Evolutionary conservation across 2,888 invertebrate species (phyloP).

Genomic region (Ennomos fuscantarius): DNA sequence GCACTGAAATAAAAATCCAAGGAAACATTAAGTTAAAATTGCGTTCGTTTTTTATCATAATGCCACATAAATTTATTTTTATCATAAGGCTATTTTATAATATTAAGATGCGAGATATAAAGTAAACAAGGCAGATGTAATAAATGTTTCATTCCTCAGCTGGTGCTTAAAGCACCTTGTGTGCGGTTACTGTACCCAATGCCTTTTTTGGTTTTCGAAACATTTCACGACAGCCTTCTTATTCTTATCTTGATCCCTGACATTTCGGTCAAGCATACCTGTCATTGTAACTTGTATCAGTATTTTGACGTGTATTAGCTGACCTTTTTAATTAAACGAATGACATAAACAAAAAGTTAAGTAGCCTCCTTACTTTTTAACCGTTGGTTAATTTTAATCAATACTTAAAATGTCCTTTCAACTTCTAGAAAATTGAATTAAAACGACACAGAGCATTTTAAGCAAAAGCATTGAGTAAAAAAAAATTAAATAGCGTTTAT

Average conservation of each 20-base stretch:
- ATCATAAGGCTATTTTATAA: not conserved
- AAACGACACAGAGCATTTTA: too few relatives aligned
- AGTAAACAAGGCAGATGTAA: slow-evolving; percentile 56
- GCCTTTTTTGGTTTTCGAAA: slow-evolving; percentile 60
- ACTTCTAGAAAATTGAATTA: too few relatives aligned
- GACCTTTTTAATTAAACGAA: not conserved
- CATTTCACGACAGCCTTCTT: slow-evolving; percentile 60
- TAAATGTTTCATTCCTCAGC: slow-evolving; percentile 51
- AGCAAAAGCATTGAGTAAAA: too few relatives aligned
- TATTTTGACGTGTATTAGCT: slow-evolving; percentile 24
- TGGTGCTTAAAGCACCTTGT: slow-evolving; percentile 64
- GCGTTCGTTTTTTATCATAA: too few relatives aligned
- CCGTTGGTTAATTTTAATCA: too few relatives aligned
- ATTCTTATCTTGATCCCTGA: slow-evolving; percentile 57
- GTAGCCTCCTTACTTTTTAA: too few relatives aligned
- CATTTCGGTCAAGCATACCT: slow-evolving; percentile 48
- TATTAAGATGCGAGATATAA: slow-evolving; percentile 13
- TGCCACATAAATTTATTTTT: too few relatives aligned
- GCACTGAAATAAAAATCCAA: too few relatives aligned
- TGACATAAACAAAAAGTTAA: too few relatives aligned
- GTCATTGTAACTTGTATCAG: slow-evolving; percentile 30
- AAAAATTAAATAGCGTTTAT: too few relatives aligned
- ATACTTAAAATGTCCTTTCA: too few relatives aligned
- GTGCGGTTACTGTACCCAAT: slow-evolving; percentile 44
- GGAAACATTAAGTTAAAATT: too few relatives aligned